Base-by-base conservation (phyloP, 2,797 vertebrate species). In the Benthosema pterotum region DNA sequence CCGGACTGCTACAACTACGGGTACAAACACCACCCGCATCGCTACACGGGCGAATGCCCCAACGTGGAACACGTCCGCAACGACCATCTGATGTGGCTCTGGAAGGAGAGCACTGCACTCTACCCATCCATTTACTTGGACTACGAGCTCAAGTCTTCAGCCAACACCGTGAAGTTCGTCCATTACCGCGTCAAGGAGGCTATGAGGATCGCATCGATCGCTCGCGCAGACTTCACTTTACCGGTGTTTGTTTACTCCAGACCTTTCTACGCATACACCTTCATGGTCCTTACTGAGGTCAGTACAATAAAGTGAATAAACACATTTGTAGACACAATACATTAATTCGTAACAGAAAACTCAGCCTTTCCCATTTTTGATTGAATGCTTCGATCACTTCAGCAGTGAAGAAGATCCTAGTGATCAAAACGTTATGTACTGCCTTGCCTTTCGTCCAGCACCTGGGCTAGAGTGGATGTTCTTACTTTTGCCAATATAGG, bases 1-100 rank as follows among this genome's bases (percentile, higher is more conserved):
- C 95, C 95, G 19, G 95, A 97, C 73, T 96, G 95, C 79, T 96
- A 97, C 85, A 98, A 97, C 81, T 97, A 97, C 0, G 92, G 94
- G 57, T 97, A 96, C 75, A 96, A 96, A 72, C 84, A 91, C 49
- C 89, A 94, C 45, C 90, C 94, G 0, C 80, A 91, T 0, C 73
- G 52, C 0, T 97, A 95, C 77, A 96, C 93, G 0, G 95, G 95
- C 0, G 90, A 93, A 67, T 98, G 96, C 42, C 97, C 95, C 38
- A 84, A 90, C 12, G 91, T 96, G 17, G 96, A 98, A 66, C 87
- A 94, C 2, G 88, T 89, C 14, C 91, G 88, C 11, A 97, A 95
- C 6, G 94, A 97, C 75, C 91, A 93, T 42, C 90, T 98, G 46
- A 89, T 93, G 71, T 97, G 96, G 96, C 85, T 96, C 15, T 97